A percentile compares a stretch with the other conserved stretches of the same genome.
Conservation (phyloP, 2,888 invertebrate genomes). For the Hypercompe scribonia region DNA sequence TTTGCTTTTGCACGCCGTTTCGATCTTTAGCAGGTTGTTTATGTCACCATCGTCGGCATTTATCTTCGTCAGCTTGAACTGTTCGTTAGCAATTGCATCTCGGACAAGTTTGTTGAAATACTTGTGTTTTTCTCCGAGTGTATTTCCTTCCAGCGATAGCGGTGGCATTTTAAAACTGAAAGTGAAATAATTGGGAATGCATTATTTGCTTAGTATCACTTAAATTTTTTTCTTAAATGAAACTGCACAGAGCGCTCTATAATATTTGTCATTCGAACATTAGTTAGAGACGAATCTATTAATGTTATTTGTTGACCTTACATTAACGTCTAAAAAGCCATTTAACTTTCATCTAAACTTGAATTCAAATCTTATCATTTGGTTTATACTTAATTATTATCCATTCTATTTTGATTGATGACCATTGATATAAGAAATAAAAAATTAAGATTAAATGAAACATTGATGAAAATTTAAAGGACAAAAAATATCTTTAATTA, state of each 20-base stretch:
- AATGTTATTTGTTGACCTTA: too few species aligned
- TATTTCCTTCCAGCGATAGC: conserved; percentile 40
- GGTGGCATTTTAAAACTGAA: conserved; percentile 52
- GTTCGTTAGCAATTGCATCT: conserved; percentile 47
- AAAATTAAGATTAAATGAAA: too few species aligned
- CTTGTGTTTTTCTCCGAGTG: conserved; percentile 64
- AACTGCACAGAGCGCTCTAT: not conserved
- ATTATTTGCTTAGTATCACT: not conserved
- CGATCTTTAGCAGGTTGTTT: conserved; percentile 69
- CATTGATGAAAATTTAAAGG: too few species aligned
- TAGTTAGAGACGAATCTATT: not conserved
- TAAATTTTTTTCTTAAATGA: not conserved
- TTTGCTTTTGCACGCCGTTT: conserved; percentile 62
- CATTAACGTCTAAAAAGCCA: too few species aligned
- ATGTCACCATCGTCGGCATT: conserved; percentile 58
- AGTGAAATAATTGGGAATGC: conserved; percentile 6
- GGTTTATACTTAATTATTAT: too few species aligned
- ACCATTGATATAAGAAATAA: too few species aligned
- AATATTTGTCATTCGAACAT: not conserved
- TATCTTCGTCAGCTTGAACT: conserved; percentile 48
- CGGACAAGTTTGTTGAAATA: conserved; percentile 61
- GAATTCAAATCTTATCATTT: too few species aligned
- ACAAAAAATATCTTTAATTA: too few species aligned
- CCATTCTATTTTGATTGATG: too few species aligned
- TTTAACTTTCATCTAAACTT: too few species aligned